Percentiles rank a stretch among this genome's conserved stretches.
Conservation (phyloP, 2,113 vertebrate genomes). For the Elephantulus edwardii region DNA sequence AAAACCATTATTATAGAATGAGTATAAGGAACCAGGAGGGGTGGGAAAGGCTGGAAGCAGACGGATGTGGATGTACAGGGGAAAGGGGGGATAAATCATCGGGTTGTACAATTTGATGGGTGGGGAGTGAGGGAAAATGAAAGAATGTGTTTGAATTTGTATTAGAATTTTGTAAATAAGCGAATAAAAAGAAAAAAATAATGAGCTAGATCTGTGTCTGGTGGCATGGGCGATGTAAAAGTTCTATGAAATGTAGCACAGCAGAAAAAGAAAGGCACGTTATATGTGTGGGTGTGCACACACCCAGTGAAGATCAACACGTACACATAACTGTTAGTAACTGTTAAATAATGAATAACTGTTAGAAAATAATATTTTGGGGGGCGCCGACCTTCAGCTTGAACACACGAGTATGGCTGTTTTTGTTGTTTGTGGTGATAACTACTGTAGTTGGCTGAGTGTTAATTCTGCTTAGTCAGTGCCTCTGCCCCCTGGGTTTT, state of each 20-base stretch:
- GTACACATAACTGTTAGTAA: no score
- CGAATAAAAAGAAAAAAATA: no score
- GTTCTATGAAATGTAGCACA: not conserved
- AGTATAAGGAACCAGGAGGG: no score
- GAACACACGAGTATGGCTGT: conserved; percentile 1
- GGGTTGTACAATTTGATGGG: no score
- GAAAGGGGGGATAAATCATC: no score
- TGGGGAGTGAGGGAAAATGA: no score
- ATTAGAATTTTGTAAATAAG: no score
- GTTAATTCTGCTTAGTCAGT: conserved; percentile 33
- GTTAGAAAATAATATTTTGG: conserved; percentile 14
- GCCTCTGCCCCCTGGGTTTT: conserved; percentile 7
- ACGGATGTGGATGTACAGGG: no score
- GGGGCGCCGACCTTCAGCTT: not conserved
- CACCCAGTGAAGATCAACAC: not conserved
- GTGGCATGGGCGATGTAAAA: not conserved
- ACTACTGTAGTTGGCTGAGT: conserved; percentile 29
- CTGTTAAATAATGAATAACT: not conserved
- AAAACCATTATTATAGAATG: no score
- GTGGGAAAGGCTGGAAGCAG: no score
- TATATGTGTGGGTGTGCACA: not conserved
- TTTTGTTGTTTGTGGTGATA: conserved; percentile 38
- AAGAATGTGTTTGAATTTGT: no score
- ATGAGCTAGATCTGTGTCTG: not conserved
- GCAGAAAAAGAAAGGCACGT: conserved; percentile 1